Conservation (phyloP, 2,113 vertebrate genomes). For the Corydoras sp. region DNA sequence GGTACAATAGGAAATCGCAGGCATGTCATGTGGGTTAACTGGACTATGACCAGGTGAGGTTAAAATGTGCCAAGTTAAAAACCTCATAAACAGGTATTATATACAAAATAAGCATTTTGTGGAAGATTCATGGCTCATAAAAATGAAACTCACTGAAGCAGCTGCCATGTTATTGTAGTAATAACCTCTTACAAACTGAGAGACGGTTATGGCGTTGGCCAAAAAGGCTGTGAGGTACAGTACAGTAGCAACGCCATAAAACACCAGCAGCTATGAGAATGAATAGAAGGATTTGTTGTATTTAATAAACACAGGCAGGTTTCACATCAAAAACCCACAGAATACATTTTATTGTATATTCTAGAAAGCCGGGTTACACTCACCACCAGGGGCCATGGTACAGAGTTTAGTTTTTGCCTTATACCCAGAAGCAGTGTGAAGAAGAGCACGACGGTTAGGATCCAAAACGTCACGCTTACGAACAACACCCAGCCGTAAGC, state of each 20-base stretch:
- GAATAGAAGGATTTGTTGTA: not conserved
- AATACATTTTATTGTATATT: not conserved
- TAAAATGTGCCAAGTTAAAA: not conserved
- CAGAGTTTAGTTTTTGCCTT: constrained; percentile 52
- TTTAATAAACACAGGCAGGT: not conserved
- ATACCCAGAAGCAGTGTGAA: constrained; percentile 67
- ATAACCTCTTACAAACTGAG: accelerated
- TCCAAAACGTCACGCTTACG: constrained; percentile 82
- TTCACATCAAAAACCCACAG: not conserved
- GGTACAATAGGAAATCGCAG: not conserved
- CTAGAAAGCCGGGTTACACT: constrained; percentile 34
- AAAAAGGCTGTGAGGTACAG: constrained; percentile 81
- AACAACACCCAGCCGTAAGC: constrained; percentile 88
- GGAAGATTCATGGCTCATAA: too few relatives aligned
- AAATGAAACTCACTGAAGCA: constrained; percentile 70
- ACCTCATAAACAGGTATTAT: too few relatives aligned
- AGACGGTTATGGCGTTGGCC: constrained; percentile 59
- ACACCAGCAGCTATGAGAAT: constrained; percentile 73
- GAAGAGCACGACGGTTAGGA: constrained; percentile 77
- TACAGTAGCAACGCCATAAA: constrained; percentile 58
- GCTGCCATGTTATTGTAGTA: constrained; percentile 66
- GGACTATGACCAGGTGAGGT: constrained; percentile 23
- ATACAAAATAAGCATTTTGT: too few relatives aligned
- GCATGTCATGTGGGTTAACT: constrained; percentile 26
- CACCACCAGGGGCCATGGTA: constrained; percentile 83